These are phyloP conservation scores for Eumaeus atala DNA, from an alignment of 1,140 invertebrate genomes.

Conservation along the genomic window DNA sequence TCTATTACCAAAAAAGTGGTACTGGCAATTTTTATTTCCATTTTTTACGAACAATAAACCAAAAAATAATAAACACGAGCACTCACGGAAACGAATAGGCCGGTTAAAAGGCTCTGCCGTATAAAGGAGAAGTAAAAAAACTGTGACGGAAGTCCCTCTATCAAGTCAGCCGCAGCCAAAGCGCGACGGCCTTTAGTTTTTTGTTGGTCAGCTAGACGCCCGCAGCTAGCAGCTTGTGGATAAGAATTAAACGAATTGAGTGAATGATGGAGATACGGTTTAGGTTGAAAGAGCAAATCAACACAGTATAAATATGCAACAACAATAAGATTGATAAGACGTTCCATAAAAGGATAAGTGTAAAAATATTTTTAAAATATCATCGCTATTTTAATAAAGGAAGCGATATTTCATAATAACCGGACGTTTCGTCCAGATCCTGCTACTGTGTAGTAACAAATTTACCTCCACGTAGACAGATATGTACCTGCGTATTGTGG, in stretches of 20 bases:
- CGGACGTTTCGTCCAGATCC: too few relatives aligned
- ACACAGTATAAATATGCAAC: not conserved
- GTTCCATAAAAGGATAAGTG: not conserved
- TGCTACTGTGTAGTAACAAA: too few relatives aligned
- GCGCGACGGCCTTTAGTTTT: constrained; percentile 27
- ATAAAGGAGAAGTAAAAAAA: constrained; percentile 23
- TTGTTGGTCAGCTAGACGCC: constrained; percentile 34
- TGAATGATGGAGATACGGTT: too few relatives aligned
- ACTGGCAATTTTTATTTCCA: constrained; percentile 6
- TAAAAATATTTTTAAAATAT: too few relatives aligned
- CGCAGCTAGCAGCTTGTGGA: constrained; percentile 13
- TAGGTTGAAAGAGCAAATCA: not conserved
- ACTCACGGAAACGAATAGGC: constrained; percentile 8
- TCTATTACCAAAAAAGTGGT: not conserved
- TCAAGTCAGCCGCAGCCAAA: constrained; percentile 37
- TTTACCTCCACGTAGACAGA: too few relatives aligned
- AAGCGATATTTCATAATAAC: too few relatives aligned
- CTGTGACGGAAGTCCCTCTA: constrained; percentile 30
- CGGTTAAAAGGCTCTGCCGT: constrained; percentile 2
- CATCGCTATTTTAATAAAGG: too few relatives aligned
- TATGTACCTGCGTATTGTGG: too few relatives aligned
- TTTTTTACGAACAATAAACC: constrained; percentile 3
- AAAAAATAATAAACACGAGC: not conserved
- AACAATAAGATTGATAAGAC: not conserved
- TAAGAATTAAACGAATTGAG: too few relatives aligned